These are phyloP conservation scores for Trichonephila clavipes DNA, from an alignment of 1,140 invertebrate species.

Conservation along the genomic window DNA sequence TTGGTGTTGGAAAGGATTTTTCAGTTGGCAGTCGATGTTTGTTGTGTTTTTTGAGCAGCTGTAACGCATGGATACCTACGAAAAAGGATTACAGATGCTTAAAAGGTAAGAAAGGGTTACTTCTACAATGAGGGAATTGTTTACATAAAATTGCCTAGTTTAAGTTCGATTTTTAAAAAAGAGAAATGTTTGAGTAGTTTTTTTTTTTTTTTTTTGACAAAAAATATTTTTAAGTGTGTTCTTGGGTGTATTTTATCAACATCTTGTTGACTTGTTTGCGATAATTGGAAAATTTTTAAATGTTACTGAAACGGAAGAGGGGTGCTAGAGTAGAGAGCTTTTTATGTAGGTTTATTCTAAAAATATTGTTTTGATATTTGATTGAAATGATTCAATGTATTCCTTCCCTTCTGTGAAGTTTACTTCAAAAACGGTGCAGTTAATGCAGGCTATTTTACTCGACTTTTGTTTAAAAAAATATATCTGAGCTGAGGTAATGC, in stretches of 20 bases:
- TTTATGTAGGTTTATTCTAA: background rate
- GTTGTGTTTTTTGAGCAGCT: background rate
- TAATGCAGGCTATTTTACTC: no score
- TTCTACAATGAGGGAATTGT: background rate
- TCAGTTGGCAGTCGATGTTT: background rate
- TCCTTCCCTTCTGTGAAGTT: no score
- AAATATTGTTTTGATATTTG: background rate
- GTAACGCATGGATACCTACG: constrained; percentile 44
- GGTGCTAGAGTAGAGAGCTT: no score
- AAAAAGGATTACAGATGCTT: background rate
- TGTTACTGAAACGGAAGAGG: no score
- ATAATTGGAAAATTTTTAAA: no score
- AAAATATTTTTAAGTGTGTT: no score
- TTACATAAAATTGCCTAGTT: background rate
- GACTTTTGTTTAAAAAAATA: no score
- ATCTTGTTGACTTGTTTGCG: no score
- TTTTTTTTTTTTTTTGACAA: no score
- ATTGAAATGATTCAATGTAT: background rate
- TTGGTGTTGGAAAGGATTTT: background rate
- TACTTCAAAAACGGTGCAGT: no score
- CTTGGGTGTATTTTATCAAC: no score
- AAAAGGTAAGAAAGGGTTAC: background rate
- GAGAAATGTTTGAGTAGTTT: background rate
- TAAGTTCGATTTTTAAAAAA: background rate
- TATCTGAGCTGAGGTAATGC: no score